These are phyloP conservation scores for Phocoena phocoena DNA, from an alignment of 2,113 vertebrate genomes.

Conservation along the genomic window DNA sequence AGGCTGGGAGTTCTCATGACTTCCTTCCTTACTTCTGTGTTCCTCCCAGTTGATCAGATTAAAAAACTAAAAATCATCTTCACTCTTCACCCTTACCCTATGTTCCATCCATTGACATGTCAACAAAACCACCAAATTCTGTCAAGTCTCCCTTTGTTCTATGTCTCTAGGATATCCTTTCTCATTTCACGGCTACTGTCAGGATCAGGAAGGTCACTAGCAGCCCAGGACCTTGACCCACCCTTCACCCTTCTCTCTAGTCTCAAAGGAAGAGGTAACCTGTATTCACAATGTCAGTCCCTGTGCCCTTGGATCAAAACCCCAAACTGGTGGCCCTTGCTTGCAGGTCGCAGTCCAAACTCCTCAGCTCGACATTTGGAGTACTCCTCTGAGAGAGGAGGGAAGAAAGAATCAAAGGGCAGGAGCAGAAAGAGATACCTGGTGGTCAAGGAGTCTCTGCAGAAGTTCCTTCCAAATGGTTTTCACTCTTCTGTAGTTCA, in stretches of 20 bases:
- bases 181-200: background rate
- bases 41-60: background rate
- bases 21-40: conserved; percentile 25
- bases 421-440: background rate
- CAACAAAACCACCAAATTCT: background rate
- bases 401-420: background rate
- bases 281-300: background rate
- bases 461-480: background rate
- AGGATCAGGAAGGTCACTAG: background rate
- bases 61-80: background rate
- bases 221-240: background rate
- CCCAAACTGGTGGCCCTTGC: background rate
- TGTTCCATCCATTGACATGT: background rate
- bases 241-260: background rate
- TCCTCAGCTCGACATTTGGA: background rate
- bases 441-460: background rate
- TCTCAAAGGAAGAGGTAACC: conserved; percentile 18
- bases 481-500: background rate
- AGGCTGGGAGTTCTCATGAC: background rate
- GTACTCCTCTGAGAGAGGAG: background rate
- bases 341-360: background rate
- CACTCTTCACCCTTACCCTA: background rate
- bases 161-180: background rate
- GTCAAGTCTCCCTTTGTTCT: background rate
- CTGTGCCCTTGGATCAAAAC: background rate